A percentile compares a stretch with the other conserved stretches of the same genome.
Evolutionary conservation across 2,888 invertebrate species (phyloP).

Genomic region (Drepana falcataria): DNA sequence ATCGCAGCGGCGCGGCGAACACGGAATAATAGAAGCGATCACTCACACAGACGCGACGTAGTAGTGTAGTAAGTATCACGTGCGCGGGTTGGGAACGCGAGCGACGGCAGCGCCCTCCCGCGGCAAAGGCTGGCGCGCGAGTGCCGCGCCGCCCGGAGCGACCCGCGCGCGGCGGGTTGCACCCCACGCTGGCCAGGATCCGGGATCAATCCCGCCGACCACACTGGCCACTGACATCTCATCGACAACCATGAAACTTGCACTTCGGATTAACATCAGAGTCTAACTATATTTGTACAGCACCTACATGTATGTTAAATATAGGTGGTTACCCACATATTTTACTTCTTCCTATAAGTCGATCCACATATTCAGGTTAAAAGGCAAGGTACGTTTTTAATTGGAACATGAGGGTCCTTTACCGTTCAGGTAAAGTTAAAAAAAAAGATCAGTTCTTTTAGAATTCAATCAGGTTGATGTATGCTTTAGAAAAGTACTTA

Average conservation of each 20-base stretch:
- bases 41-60: constrained; percentile 48
- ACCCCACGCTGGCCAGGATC: constrained; percentile 32
- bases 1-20: constrained; percentile 44
- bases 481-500: too few relatives aligned
- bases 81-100: constrained; percentile 39
- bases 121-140: constrained; percentile 72
- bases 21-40: constrained; percentile 59
- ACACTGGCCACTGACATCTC: constrained; percentile 23
- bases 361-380: too few relatives aligned
- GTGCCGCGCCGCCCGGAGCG: constrained; percentile 37
- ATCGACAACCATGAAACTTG: neutral
- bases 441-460: too few relatives aligned
- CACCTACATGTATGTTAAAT: too few relatives aligned
- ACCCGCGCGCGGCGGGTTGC: constrained; percentile 53
- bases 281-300: constrained; percentile 14
- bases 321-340: too few relatives aligned
- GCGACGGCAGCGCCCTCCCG: constrained; percentile 63
- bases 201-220: constrained; percentile 37
- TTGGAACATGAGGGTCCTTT: too few relatives aligned
- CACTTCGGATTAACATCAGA: constrained; percentile 8
- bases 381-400: too few relatives aligned
- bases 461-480: too few relatives aligned
- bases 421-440: too few relatives aligned
- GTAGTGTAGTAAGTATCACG: constrained; percentile 46
- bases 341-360: too few relatives aligned